Evolutionary conservation across 2,113 vertebrate species (phyloP).

Genomic region (Apteryx mantelli): DNA sequence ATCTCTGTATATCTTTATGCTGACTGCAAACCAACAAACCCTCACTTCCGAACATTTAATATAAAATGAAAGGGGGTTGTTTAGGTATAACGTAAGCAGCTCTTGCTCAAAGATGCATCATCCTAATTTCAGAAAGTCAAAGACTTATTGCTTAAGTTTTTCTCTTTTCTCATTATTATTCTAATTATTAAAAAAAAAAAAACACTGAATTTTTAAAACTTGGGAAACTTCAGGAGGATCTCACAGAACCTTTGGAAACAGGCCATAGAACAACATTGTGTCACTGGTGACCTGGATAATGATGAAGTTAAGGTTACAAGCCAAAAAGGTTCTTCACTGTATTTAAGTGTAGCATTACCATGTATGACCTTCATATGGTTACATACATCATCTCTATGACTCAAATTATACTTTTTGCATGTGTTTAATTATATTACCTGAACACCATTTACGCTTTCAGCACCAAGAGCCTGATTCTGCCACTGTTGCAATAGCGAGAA

Average conservation of each 20-base stretch:
- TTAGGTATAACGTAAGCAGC: background rate
- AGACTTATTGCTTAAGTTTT: background rate
- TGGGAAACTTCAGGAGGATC: background rate
- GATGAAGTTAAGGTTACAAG: background rate
- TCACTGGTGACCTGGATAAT: constrained; percentile 30
- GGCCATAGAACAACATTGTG: constrained; percentile 28
- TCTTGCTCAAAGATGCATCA: background rate
- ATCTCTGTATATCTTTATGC: background rate
- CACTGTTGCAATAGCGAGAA: background rate
- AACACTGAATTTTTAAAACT: background rate
- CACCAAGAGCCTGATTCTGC: background rate
- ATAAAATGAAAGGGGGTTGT: background rate
- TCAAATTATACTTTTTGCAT: background rate
- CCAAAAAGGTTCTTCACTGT: constrained; percentile 17
- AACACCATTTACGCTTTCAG: background rate
- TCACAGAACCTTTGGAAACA: constrained; percentile 37
- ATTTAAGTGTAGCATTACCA: constrained; percentile 12
- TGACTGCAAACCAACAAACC: background rate
- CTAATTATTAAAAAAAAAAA: background rate
- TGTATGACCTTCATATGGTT: background rate
- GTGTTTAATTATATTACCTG: background rate
- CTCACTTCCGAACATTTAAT: background rate
- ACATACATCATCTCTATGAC: background rate
- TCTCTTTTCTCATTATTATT: background rate
- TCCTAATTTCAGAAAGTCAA: background rate